Conservation (phyloP, 30 jellyfish, hydroid and myxozoan species). For the Aurelia coerulea region DNA sequence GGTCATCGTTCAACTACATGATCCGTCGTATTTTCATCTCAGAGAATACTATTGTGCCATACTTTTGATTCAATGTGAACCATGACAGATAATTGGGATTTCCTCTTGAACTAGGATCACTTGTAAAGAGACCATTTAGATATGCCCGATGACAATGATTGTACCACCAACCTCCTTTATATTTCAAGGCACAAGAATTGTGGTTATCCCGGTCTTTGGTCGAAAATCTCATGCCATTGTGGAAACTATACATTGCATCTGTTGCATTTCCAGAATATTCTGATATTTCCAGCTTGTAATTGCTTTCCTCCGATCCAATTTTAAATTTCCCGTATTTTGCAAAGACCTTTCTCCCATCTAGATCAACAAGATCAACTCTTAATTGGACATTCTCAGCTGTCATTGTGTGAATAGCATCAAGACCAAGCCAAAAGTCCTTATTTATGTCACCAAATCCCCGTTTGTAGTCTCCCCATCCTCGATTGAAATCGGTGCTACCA, state of each 20-base stretch:
- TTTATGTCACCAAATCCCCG: slow-evolving; percentile 21
- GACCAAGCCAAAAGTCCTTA: slow-evolving; percentile 25
- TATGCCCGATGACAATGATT: not conserved
- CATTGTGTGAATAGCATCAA: slow-evolving; percentile 15
- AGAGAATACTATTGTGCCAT: no score
- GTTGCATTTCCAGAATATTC: slow-evolving; percentile 3
- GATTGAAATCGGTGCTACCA: not conserved
- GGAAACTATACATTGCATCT: not conserved
- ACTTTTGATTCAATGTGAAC: no score
- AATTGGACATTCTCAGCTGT: not conserved
- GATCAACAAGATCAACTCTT: slow-evolving; percentile 3
- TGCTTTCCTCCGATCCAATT: not conserved
- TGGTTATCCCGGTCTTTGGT: slow-evolving; percentile 14
- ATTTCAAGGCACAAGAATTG: not conserved
- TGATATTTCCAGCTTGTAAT: not conserved
- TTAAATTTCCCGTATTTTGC: slow-evolving; percentile 5
- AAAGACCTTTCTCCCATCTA: not conserved
- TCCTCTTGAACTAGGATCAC: no score
- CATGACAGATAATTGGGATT: no score
- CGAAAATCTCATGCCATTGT: slow-evolving; percentile 13
- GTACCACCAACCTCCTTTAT: slow-evolving; percentile 40
- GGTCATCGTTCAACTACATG: no score
- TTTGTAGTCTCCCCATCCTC: slow-evolving; percentile 13
- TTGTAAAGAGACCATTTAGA: slow-evolving; percentile 1
- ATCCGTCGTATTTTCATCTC: no score